phyloP scores from a whole-genome alignment of 2,113 vertebrate genomes.

The Raja brachyura region DNA sequence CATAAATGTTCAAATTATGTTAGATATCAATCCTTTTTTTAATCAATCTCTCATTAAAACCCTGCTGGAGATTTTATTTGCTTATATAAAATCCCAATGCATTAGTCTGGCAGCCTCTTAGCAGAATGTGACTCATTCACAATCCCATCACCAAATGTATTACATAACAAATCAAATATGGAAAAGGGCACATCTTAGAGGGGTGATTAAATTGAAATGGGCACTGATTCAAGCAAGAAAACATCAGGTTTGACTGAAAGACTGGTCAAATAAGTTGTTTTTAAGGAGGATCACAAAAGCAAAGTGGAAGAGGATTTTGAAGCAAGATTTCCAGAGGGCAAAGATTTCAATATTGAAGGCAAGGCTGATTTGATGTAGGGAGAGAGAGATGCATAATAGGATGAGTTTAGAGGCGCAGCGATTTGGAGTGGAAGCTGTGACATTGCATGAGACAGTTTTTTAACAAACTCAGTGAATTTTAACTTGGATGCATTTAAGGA shows the following conservation, averaged over 20 bases:
- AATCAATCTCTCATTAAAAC: background rate
- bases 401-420: background rate
- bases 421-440: background rate
- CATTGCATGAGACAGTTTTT: background rate
- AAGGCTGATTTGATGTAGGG: background rate
- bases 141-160: background rate
- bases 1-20: background rate
- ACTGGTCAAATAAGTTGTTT: background rate
- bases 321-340: background rate
- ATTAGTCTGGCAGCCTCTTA: background rate
- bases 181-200: background rate
- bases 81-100: background rate
- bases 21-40: background rate
- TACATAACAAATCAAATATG: background rate
- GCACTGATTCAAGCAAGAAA: background rate
- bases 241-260: background rate
- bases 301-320: background rate
- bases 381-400: background rate
- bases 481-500: background rate
- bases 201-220: background rate
- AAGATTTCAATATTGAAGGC: background rate
- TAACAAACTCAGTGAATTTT: background rate
- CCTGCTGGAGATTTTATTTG: slow-evolving; percentile 16
- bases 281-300: background rate
- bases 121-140: background rate